These are phyloP conservation scores for Aporophyla nigra DNA, from an alignment of 2,888 invertebrate species.

Conservation along the genomic window DNA sequence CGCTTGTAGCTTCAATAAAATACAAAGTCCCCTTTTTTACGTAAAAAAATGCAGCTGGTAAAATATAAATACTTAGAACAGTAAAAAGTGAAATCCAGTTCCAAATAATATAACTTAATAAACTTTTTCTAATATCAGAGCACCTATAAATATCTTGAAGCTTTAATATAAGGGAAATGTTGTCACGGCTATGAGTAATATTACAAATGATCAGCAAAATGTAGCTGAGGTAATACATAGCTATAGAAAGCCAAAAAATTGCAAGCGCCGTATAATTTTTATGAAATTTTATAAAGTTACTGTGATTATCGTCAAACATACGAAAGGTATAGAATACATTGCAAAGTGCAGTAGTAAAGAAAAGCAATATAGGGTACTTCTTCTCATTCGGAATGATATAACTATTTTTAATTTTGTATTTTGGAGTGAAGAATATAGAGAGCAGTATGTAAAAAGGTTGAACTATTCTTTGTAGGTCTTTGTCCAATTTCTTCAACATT, in stretches of 20 bases:
- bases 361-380: no score
- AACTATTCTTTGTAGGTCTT: no score
- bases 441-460: no score
- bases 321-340: fast-evolving
- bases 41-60: not conserved
- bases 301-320: not conserved
- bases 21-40: fast-evolving
- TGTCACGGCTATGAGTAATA: not conserved
- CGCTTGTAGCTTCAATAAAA: not conserved
- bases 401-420: no score
- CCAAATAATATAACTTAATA: not conserved
- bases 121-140: not conserved
- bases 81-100: conserved; percentile 10
- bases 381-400: no score
- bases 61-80: not conserved
- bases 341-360: not conserved
- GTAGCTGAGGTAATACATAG: fast-evolving
- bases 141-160: conserved; percentile 7
- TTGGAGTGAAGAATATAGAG: no score
- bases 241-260: not conserved
- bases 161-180: conserved; percentile 11
- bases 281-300: fast-evolving
- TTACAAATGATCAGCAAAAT: not conserved
- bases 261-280: fast-evolving
- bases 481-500: no score